These are phyloP conservation scores for Brachionus plicatilis DNA, from an alignment of 1,140 invertebrate species.

Conservation along the genomic window DNA sequence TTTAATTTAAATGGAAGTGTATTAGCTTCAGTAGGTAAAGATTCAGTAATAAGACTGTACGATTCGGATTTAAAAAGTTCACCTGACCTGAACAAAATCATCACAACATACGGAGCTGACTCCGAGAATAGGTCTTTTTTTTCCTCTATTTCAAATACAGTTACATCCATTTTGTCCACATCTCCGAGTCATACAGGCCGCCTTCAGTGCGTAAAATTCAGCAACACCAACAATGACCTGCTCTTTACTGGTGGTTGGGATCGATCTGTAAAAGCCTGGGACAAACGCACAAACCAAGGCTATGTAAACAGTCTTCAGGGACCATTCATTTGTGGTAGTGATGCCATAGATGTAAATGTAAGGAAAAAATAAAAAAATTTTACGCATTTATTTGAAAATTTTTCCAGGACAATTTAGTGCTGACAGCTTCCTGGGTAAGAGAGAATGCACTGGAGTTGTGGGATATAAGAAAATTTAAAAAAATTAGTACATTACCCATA, in stretches of 20 bases:
- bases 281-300: neutral
- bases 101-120: neutral
- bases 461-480: slow-evolving; percentile 37
- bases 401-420: slow-evolving; percentile 4
- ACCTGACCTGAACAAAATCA: neutral
- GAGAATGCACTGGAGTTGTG: slow-evolving; percentile 4
- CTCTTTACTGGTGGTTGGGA: slow-evolving; percentile 33
- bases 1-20: neutral
- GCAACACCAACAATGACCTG: neutral
- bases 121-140: neutral
- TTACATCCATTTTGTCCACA: neutral
- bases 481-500: neutral
- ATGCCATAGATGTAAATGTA: slow-evolving; percentile 37
- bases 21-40: neutral
- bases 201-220: slow-evolving; percentile 31
- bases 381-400: neutral
- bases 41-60: neutral
- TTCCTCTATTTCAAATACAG: neutral
- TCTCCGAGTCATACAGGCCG: neutral
- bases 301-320: slow-evolving; percentile 21
- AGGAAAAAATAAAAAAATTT: neutral
- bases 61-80: neutral
- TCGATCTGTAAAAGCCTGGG: slow-evolving; percentile 25
- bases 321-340: slow-evolving; percentile 37
- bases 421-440: slow-evolving; percentile 35